Evolutionary conservation across 64 coral and sea anemone species (phyloP).

Genomic region (Pocillopora verrucosa): DNA sequence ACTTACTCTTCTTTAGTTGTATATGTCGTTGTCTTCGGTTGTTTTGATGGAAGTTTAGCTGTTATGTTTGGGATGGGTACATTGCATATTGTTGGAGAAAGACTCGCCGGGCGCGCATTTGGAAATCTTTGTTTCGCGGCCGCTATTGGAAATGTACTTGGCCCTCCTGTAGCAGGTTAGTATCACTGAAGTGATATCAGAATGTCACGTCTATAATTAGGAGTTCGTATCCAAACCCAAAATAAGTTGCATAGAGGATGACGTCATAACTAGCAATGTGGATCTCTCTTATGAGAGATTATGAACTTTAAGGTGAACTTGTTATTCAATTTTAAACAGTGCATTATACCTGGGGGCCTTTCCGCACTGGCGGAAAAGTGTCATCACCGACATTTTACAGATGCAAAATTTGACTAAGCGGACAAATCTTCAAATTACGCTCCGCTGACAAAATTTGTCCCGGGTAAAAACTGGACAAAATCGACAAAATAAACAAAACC

Average conservation of each 20-base stretch:
- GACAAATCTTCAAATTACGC: too few relatives aligned
- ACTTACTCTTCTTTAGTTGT: conserved; percentile 39
- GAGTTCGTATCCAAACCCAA: not conserved
- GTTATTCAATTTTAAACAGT: too few relatives aligned
- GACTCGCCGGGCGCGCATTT: conserved; percentile 68
- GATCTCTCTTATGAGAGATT: not conserved
- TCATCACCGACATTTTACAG: too few relatives aligned
- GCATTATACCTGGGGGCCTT: too few relatives aligned
- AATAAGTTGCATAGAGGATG: not conserved
- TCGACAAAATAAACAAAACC: too few relatives aligned
- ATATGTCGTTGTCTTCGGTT: conserved; percentile 62
- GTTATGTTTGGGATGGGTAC: conserved; percentile 90
- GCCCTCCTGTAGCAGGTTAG: conserved; percentile 72
- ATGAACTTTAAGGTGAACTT: too few relatives aligned
- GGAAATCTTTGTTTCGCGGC: conserved; percentile 68
- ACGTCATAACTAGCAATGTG: not conserved
- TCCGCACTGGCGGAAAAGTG: too few relatives aligned
- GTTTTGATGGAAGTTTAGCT: conserved; percentile 75
- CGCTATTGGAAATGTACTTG: conserved; percentile 52
- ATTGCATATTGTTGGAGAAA: conserved; percentile 58
- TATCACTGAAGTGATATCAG: not conserved
- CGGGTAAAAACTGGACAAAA: too few relatives aligned
- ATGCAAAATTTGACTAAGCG: too few relatives aligned
- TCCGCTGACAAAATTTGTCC: too few relatives aligned
- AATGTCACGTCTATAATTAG: not conserved